Evolutionary conservation across 2,888 invertebrate genomes (phyloP).

Genomic region (Drosophila hamatofila): DNA sequence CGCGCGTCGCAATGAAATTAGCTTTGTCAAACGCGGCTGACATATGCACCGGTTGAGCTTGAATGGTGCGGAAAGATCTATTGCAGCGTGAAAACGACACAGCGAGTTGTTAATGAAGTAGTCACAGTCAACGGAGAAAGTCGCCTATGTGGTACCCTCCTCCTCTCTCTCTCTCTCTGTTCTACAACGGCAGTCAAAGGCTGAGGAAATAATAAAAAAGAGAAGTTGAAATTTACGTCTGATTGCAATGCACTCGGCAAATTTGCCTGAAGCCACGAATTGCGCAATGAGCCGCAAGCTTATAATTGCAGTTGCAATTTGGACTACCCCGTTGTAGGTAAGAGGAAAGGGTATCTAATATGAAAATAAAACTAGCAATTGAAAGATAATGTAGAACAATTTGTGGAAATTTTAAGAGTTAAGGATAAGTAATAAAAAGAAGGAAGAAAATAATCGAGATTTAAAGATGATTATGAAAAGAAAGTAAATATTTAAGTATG

Average conservation of each 20-base stretch:
- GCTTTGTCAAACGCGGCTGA: constrained; percentile 75
- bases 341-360: neutral
- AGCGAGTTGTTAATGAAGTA: constrained; percentile 74
- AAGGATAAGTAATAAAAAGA: neutral
- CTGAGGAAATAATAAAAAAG: constrained; percentile 11
- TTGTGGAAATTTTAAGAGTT: too few relatives aligned
- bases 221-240: constrained; percentile 41
- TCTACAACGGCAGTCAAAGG: constrained; percentile 54
- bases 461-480: neutral
- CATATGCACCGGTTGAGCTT: constrained; percentile 60
- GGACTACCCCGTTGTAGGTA: constrained; percentile 31
- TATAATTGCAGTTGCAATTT: constrained; percentile 78
- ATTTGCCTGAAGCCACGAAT: constrained; percentile 28
- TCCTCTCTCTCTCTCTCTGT: neutral
- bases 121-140: constrained; percentile 74
- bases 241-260: constrained; percentile 37
- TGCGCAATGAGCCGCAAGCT: constrained; percentile 67
- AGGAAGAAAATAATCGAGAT: neutral
- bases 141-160: constrained; percentile 27
- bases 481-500: too few relatives aligned
- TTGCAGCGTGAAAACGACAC: constrained; percentile 77
- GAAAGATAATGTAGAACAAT: neutral
- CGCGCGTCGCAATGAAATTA: constrained; percentile 67
- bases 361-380: neutral
- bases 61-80: constrained; percentile 71